These are phyloP conservation scores for Cisticola juncidis DNA, from an alignment of 2,113 vertebrate genomes.

Conservation along the genomic window DNA sequence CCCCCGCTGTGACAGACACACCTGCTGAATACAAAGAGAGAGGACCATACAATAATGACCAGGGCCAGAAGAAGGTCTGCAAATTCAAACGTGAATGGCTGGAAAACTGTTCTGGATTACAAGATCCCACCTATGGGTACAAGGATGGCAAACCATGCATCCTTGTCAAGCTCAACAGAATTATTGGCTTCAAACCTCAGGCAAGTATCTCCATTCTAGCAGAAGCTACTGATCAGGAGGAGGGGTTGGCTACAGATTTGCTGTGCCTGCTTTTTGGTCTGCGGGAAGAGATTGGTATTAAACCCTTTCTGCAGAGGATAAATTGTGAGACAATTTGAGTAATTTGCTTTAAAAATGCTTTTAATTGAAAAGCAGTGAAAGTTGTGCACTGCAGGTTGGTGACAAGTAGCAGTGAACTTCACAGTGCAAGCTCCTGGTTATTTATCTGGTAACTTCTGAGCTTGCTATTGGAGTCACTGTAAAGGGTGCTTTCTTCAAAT, in stretches of 20 bases:
- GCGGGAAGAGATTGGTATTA: background rate
- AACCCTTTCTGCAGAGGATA: background rate
- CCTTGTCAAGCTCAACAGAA: constrained; percentile 92
- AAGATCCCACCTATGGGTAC: constrained; percentile 79
- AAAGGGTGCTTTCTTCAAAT: background rate
- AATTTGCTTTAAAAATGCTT: background rate
- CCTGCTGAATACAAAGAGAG: constrained; percentile 71
- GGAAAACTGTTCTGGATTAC: constrained; percentile 78
- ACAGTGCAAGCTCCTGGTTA: background rate
- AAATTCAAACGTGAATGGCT: constrained; percentile 81
- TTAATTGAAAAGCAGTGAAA: background rate
- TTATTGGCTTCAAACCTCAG: constrained; percentile 89
- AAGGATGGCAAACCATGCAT: constrained; percentile 85
- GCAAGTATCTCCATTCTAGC: constrained; percentile 65
- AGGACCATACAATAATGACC: constrained; percentile 54
- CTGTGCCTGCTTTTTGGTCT: background rate
- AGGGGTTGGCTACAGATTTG: background rate
- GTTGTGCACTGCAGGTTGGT: background rate
- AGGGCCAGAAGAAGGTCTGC: constrained; percentile 79
- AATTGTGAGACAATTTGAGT: background rate
- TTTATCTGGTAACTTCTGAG: background rate
- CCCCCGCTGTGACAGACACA: background rate
- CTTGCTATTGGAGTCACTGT: background rate
- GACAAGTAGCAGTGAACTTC: background rate
- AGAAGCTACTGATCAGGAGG: background rate